A percentile compares a stretch with the other conserved stretches of the same genome.
phyloP scores from a whole-genome alignment of 2,113 vertebrate species.

The Passer montanus region DNA sequence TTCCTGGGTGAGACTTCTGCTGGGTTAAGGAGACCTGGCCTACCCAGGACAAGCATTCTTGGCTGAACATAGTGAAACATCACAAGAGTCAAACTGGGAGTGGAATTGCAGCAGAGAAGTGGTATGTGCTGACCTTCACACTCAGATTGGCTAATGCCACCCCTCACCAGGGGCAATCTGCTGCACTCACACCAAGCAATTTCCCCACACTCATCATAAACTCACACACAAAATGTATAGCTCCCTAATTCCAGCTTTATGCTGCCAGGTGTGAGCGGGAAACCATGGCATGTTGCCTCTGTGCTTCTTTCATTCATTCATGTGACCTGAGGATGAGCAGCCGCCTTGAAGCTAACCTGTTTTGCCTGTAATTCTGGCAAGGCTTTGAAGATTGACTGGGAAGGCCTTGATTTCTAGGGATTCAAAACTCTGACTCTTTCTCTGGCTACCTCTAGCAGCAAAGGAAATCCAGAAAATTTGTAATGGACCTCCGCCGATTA shows the following conservation, averaged over 20 bases:
- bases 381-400: not conserved
- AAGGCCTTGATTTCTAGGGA: not conserved
- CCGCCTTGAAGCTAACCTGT: not conserved
- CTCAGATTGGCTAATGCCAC: not conserved
- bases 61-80: not conserved
- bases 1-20: not conserved
- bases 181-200: not conserved
- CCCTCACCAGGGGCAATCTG: fast-evolving
- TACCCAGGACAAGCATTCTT: fast-evolving
- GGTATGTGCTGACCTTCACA: fast-evolving
- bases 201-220: not conserved
- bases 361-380: not conserved
- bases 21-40: not conserved
- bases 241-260: not conserved
- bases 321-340: not conserved
- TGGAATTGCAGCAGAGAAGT: not conserved
- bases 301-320: not conserved
- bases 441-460: not conserved
- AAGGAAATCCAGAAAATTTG: not conserved
- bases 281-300: fast-evolving
- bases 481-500: not conserved
- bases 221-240: fast-evolving
- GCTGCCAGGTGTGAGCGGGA: not conserved
- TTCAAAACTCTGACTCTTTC: not conserved
- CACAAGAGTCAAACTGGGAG: fast-evolving